phyloP scores from a whole-genome alignment of 2,113 vertebrate species.

The Fukomys damarensis region DNA sequence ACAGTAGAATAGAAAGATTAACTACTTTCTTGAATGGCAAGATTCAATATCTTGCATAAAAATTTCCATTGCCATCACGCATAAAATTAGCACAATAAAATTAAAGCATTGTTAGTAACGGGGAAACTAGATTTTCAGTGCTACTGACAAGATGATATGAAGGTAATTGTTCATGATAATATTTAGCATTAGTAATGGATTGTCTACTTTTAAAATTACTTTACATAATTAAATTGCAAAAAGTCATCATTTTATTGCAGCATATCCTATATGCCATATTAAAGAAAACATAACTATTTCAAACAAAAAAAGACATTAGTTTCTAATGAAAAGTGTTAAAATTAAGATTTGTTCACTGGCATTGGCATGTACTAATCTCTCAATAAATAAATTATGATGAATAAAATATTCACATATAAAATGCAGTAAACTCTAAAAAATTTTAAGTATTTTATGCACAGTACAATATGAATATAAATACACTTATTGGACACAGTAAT shows the following conservation, averaged over 20 bases:
- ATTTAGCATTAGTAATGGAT: slow-evolving; percentile 55
- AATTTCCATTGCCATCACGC: slow-evolving; percentile 41
- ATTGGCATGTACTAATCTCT: not conserved
- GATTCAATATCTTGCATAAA: slow-evolving; percentile 45
- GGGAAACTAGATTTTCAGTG: slow-evolving; percentile 57
- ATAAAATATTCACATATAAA: not conserved
- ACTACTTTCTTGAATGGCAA: slow-evolving; percentile 12
- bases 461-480: not conserved
- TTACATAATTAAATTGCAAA: slow-evolving; percentile 56
- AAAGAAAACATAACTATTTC: slow-evolving; percentile 51
- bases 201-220: slow-evolving; percentile 60
- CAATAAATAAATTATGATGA: slow-evolving; percentile 27
- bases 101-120: slow-evolving; percentile 60
- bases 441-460: not conserved
- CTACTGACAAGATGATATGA: slow-evolving; percentile 51
- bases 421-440: not conserved
- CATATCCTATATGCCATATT: not conserved
- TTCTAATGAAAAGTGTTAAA: not conserved
- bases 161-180: slow-evolving; percentile 68
- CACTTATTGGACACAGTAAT: not conserved
- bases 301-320: not conserved
- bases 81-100: slow-evolving; percentile 71
- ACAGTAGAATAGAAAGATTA: slow-evolving; percentile 14
- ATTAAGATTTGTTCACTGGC: not conserved
- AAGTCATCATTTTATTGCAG: slow-evolving; percentile 11